Evolutionary conservation across 2,113 vertebrate genomes (phyloP), one percentile per base, ranked within the genome.

Genomic region (Sigmodon hispidus): DNA sequence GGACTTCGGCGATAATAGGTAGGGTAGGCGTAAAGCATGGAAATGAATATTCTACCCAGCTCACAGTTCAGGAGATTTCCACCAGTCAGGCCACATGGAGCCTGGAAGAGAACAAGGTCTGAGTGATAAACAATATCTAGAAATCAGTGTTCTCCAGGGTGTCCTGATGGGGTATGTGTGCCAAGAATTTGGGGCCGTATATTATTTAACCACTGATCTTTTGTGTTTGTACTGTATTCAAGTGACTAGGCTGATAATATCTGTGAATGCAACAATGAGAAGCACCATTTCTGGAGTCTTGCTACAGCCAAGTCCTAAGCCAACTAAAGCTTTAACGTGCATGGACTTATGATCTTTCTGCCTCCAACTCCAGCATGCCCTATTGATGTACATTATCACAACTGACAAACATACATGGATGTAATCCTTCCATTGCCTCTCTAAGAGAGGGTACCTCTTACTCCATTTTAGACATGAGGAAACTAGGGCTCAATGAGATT

Each of bases 141-240:
- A 87, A 95, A 94, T 91, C 89, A 77, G 4, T 77, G 70, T 94
- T 94, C 86, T 77, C 72, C 76, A n/a, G 45, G 17, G 29, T 69
- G n/a, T 40, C 91, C 59, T 77, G 70, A 65, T 75, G 4, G 73
- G 21, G 31, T 55, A 11, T 59, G 52, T 7, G 5, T 73, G 5
- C 40, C 59, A 89, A 40, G 80, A 34, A 59, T 17, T 73, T 67
- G 59, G 24, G 2, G 12, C 21, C 83, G 2, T 88, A 86, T 31
- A 85, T 31, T 73, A 89, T 29, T 43, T 96, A 76, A 12, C 34
- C 50, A 55, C 52, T 8, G 87, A 43, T 19, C 45, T 85, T 92
- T 94, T 61, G 26, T 93, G 89, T 89, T 21, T 61, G 17, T 48
- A 16, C 48, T 43, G 17, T 57, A 63, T 67, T 36, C 19, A 84